These are phyloP conservation scores for Pediacus dermestoides DNA, from an alignment of 2,888 invertebrate genomes.

Conservation along the genomic window DNA sequence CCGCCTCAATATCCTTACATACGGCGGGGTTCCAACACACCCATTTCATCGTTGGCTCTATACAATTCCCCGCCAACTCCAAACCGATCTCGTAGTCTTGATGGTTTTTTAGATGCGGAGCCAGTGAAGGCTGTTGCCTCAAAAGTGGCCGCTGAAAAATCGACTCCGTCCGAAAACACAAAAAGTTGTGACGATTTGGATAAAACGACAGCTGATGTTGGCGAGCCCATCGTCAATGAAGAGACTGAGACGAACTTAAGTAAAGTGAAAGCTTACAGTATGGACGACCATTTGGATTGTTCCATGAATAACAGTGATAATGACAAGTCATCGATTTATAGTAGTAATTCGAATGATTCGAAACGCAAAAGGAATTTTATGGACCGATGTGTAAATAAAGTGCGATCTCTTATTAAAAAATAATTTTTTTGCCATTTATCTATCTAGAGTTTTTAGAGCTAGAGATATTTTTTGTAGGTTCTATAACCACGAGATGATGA, in stretches of 20 bases:
- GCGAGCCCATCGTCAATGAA: slow-evolving; percentile 28
- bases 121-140: slow-evolving; percentile 28
- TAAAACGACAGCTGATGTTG: background rate
- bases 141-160: slow-evolving; percentile 25
- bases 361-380: slow-evolving; percentile 77
- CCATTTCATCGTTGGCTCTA: slow-evolving; percentile 43
- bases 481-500: slow-evolving; percentile 14
- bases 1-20: slow-evolving; percentile 46
- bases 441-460: too few relatives aligned
- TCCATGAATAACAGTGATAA: slow-evolving; percentile 31
- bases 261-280: slow-evolving; percentile 29
- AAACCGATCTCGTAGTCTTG: slow-evolving; percentile 61
- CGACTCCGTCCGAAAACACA: slow-evolving; percentile 43
- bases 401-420: slow-evolving; percentile 65
- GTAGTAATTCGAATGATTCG: slow-evolving; percentile 53
- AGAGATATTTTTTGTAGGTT: too few relatives aligned
- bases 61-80: slow-evolving; percentile 37
- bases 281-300: slow-evolving; percentile 33
- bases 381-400: slow-evolving; percentile 81
- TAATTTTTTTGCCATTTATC: slow-evolving; percentile 25
- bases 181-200: slow-evolving; percentile 42
- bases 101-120: slow-evolving; percentile 56
- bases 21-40: slow-evolving; percentile 43
- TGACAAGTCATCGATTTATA: slow-evolving; percentile 20
- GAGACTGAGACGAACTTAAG: slow-evolving; percentile 38